Evolutionary conservation across 2,888 invertebrate species (phyloP).

Genomic region (Hypolimnas misippus): DNA sequence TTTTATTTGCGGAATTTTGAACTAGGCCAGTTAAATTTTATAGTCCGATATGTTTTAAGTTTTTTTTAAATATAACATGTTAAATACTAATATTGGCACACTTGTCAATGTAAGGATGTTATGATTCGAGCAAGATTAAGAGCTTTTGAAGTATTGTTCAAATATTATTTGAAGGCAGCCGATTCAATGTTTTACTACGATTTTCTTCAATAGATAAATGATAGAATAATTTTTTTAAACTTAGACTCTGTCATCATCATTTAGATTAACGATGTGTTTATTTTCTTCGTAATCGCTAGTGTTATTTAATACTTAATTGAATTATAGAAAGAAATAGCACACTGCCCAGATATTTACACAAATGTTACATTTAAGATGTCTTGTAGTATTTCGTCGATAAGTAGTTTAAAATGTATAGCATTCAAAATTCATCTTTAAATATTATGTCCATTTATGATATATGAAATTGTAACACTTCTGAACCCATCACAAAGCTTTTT

Average conservation of each 20-base stretch:
- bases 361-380: slow-evolving; percentile 37
- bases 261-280: slow-evolving; percentile 9
- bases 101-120: neutral
- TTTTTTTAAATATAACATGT: slow-evolving; percentile 12
- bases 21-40: slow-evolving; percentile 55
- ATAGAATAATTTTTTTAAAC: slow-evolving; percentile 3
- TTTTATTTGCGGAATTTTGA: slow-evolving; percentile 48
- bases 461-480: slow-evolving; percentile 3
- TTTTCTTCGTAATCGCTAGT: slow-evolving; percentile 35
- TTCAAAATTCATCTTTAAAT: slow-evolving; percentile 37
- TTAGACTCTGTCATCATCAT: slow-evolving; percentile 10
- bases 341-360: slow-evolving; percentile 44
- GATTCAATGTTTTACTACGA: slow-evolving; percentile 10
- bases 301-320: slow-evolving; percentile 23
- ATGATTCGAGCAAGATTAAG: neutral
- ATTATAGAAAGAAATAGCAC: slow-evolving; percentile 39
- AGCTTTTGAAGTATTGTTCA: neutral
- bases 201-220: neutral
- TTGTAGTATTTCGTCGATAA: slow-evolving; percentile 26
- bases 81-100: neutral
- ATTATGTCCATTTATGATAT: slow-evolving; percentile 64
- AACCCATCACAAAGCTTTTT: slow-evolving; percentile 23
- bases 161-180: slow-evolving; percentile 15
- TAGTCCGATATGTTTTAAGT: slow-evolving; percentile 26
- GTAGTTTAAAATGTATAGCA: slow-evolving; percentile 30